These are phyloP conservation scores for Forbesichthys agassizii DNA, from an alignment of 2,113 vertebrate genomes.

Conservation along the genomic window DNA sequence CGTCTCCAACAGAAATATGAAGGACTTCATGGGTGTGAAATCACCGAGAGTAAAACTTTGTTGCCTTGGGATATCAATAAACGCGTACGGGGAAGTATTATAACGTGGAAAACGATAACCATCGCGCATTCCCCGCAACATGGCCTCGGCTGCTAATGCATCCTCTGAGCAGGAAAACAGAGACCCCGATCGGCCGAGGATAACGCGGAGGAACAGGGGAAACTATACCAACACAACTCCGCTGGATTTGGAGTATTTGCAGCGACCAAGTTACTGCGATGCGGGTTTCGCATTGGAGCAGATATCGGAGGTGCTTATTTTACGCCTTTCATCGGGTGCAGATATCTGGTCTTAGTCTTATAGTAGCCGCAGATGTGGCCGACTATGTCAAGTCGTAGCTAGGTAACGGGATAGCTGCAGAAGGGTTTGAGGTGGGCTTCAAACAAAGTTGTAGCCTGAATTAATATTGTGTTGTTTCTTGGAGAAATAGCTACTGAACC, in stretches of 20 bases:
- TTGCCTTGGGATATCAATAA: constrained; percentile 76
- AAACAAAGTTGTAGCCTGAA: constrained; percentile 33
- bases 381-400: constrained; percentile 64
- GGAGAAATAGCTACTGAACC: neutral
- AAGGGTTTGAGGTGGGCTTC: constrained; percentile 31
- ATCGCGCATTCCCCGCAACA: constrained; percentile 84
- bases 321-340: constrained; percentile 19
- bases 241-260: constrained; percentile 91
- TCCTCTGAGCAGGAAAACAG: constrained; percentile 84
- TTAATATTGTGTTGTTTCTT: neutral
- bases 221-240: constrained; percentile 70
- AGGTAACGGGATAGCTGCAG: constrained; percentile 66
- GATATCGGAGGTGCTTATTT: constrained; percentile 89
- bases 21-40: constrained; percentile 77
- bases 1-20: constrained; percentile 85
- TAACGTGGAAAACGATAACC: constrained; percentile 77
- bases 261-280: constrained; percentile 97
- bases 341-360: constrained; percentile 25
- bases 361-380: constrained; percentile 34
- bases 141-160: constrained; percentile 93
- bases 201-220: constrained; percentile 83
- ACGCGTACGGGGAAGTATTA: constrained; percentile 75
- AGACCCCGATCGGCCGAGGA: constrained; percentile 83
- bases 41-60: constrained; percentile 78
- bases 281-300: constrained; percentile 94